phyloP scores from a whole-genome alignment of 2,113 vertebrate species.

The Odontophorus gujanensis region DNA sequence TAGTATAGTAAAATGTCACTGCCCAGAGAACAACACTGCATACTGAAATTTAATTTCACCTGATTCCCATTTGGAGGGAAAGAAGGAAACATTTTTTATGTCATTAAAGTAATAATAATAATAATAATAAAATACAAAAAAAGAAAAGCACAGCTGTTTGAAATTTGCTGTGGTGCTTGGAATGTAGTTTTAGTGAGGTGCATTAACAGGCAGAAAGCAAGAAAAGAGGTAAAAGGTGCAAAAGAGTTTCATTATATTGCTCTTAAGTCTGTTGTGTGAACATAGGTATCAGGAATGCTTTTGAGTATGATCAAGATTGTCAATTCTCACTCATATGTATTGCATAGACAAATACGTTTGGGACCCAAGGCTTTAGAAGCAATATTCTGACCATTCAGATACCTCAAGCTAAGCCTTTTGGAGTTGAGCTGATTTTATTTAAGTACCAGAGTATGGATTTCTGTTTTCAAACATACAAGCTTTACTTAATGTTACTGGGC shows the following conservation, averaged over 20 bases:
- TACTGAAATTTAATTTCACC: conserved; percentile 48
- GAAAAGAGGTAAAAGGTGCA: background rate
- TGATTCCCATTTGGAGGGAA: background rate
- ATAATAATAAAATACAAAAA: background rate
- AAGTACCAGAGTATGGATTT: background rate
- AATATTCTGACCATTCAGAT: background rate
- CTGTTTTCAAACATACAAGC: background rate
- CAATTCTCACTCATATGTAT: background rate
- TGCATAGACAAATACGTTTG: background rate
- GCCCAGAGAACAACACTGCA: background rate
- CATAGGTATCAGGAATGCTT: background rate
- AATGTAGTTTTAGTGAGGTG: background rate
- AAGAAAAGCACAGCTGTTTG: conserved; percentile 2
- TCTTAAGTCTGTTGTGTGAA: background rate
- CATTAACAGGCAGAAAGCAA: background rate
- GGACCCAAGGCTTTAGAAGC: background rate
- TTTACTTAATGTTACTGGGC: background rate
- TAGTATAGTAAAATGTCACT: conserved; percentile 17
- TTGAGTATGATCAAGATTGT: background rate
- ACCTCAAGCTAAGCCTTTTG: background rate
- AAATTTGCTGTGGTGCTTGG: conserved; percentile 16
- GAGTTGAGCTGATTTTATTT: background rate
- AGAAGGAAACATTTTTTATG: conserved; percentile 14
- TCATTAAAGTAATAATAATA: background rate
- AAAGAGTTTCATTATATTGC: background rate